Evolutionary conservation across 2,113 vertebrate genomes (phyloP).

Genomic region (Melanocharis versteri): DNA sequence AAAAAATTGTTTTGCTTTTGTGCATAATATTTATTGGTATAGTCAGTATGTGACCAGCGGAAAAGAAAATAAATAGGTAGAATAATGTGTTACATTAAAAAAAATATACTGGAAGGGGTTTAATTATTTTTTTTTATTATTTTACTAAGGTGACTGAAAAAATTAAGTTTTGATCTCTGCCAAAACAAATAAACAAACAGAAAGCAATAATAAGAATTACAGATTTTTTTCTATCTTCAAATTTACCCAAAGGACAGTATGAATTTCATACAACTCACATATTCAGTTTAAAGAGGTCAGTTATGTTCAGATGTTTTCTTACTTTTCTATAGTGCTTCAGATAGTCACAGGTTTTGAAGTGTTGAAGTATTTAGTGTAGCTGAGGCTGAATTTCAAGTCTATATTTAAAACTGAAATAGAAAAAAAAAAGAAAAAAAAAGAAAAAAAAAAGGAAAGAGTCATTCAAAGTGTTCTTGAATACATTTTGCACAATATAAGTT

Average conservation of each 20-base stretch:
- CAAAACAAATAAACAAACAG: neutral
- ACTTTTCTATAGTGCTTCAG: no score
- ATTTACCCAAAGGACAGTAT: neutral
- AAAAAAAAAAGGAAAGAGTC: rapidly evolving
- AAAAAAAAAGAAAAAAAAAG: neutral
- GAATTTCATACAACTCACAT: neutral
- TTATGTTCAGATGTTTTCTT: no score
- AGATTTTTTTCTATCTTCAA: neutral
- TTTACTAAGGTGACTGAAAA: neutral
- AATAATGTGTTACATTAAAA: neutral
- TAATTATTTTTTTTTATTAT: neutral
- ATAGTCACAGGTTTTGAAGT: neutral
- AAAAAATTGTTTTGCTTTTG: neutral
- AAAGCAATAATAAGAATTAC: neutral
- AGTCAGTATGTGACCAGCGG: neutral
- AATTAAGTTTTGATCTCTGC: neutral
- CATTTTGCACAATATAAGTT: neutral
- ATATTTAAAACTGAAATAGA: neutral
- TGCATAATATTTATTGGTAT: neutral
- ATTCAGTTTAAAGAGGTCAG: neutral
- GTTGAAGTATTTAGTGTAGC: neutral
- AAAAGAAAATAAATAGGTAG: neutral
- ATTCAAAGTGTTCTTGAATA: neutral
- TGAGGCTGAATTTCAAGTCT: neutral
- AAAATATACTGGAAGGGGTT: rapidly evolving